Evolutionary conservation across 2,797 vertebrate genomes (phyloP).

Genomic region (Etheostoma perlongum): DNA sequence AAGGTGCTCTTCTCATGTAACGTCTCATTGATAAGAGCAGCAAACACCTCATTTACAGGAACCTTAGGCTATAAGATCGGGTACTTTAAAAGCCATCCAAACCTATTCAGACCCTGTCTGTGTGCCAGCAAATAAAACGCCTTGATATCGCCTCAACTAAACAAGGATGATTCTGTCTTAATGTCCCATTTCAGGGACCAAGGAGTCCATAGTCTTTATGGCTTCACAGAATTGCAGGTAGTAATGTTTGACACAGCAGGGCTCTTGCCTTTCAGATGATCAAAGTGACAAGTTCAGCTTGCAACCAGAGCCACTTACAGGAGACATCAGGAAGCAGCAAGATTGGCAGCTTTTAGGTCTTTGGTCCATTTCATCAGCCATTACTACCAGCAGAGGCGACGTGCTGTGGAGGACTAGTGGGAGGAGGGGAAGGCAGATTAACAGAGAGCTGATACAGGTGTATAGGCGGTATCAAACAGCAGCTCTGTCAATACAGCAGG

Average conservation of each 20-base stretch:
- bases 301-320: constrained; percentile 76
- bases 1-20: constrained; percentile 75
- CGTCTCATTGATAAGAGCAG: constrained; percentile 83
- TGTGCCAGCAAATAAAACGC: constrained; percentile 79
- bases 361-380: constrained; percentile 83
- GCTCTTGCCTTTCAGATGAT: constrained; percentile 78
- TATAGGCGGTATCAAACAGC: constrained; percentile 81
- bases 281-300: constrained; percentile 78
- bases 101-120: constrained; percentile 75
- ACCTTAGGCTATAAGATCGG: constrained; percentile 82
- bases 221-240: constrained; percentile 72
- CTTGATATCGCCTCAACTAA: constrained; percentile 83
- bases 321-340: constrained; percentile 77
- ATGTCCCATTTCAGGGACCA: constrained; percentile 87
- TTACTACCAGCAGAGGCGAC: constrained; percentile 70
- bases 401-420: constrained; percentile 72
- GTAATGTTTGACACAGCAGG: constrained; percentile 83
- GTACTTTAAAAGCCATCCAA: constrained; percentile 83
- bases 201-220: constrained; percentile 82
- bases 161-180: constrained; percentile 88
- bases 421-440: constrained; percentile 83
- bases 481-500: constrained; percentile 79
- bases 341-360: constrained; percentile 82
- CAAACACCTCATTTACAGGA: constrained; percentile 84
- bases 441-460: constrained; percentile 85